Percentiles rank a stretch among this genome's conserved stretches.
These are phyloP conservation scores for Mungos mungo DNA, from an alignment of 2,113 vertebrate genomes.

Conservation along the genomic window DNA sequence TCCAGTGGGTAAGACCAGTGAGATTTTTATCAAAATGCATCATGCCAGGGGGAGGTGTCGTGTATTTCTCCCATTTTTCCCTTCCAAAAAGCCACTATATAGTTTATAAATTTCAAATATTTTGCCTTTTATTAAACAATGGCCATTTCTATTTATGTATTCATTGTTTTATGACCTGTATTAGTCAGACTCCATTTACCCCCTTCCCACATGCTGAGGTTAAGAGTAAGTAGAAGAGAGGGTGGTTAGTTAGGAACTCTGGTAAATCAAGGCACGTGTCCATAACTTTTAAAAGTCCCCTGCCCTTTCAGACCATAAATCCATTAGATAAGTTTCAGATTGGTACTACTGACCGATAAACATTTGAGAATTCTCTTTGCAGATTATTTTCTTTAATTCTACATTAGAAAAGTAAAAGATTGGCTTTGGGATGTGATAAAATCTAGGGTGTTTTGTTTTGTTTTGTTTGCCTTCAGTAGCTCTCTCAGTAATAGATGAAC, in stretches of 20 bases:
- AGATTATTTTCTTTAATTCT: not conserved
- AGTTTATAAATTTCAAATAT: not conserved
- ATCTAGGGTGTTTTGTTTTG: not conserved
- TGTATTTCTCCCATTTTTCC: not conserved
- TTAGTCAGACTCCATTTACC: not conserved
- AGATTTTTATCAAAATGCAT: slow-evolving; percentile 57
- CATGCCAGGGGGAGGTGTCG: not conserved
- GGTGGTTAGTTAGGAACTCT: not conserved
- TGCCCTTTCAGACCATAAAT: not conserved
- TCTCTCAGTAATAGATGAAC: slow-evolving; percentile 36
- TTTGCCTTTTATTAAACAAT: not conserved
- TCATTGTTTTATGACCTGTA: not conserved
- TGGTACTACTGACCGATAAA: not conserved
- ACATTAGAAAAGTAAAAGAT: slow-evolving; percentile 22
- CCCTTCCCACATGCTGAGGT: not conserved
- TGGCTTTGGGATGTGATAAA: not conserved
- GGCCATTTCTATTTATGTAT: not conserved
- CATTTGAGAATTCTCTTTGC: not conserved
- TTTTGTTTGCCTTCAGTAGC: not conserved
- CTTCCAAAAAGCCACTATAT: not conserved
- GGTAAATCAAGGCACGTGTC: not conserved
- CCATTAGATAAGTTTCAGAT: not conserved
- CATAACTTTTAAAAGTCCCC: not conserved
- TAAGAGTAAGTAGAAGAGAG: slow-evolving; percentile 15
- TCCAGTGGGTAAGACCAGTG: not conserved